Percentiles rank a stretch among this genome's conserved stretches.
Conservation (phyloP, 2,888 invertebrate genomes). For the Stenoptilia bipunctidactyla region DNA sequence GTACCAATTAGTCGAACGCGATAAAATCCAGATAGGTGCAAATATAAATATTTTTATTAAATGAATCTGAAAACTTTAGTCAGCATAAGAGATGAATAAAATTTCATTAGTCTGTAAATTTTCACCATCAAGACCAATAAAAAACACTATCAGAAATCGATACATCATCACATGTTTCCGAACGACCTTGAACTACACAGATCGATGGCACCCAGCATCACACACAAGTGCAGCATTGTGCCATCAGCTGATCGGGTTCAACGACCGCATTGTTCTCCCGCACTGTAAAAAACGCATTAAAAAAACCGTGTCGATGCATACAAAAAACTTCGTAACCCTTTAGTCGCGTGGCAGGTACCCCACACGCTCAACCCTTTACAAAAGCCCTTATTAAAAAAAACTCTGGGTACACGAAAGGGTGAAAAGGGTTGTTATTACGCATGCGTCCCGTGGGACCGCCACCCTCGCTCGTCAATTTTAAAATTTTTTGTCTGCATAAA, state of each 20-base stretch:
- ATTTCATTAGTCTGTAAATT: too few relatives aligned
- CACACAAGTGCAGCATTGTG: conserved; percentile 63
- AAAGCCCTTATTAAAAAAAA: conserved; percentile 66
- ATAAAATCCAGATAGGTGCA: too few relatives aligned
- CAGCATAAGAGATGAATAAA: too few relatives aligned
- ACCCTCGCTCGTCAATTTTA: conserved; percentile 58
- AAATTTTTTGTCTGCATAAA: conserved; percentile 33
- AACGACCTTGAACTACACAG: conserved; percentile 54
- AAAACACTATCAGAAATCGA: too few relatives aligned
- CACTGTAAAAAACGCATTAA: conserved; percentile 40
- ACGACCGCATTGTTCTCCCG: conserved; percentile 50
- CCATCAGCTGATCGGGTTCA: conserved; percentile 69
- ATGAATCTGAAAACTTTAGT: too few relatives aligned
- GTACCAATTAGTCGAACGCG: too few relatives aligned
- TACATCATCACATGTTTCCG: too few relatives aligned
- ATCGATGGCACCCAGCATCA: conserved; percentile 55
- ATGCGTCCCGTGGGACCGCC: conserved; percentile 59
- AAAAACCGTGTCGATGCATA: conserved; percentile 42
- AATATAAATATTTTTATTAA: too few relatives aligned
- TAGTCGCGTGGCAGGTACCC: conserved; percentile 66
- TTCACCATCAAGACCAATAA: too few relatives aligned
- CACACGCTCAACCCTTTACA: conserved; percentile 21
- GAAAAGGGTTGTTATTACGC: conserved; percentile 68
- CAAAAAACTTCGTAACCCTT: conserved; percentile 62
- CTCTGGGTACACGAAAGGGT: conserved; percentile 60